phyloP scores from a whole-genome alignment of 2,797 vertebrate species.

The Takifugu ocellatus region DNA sequence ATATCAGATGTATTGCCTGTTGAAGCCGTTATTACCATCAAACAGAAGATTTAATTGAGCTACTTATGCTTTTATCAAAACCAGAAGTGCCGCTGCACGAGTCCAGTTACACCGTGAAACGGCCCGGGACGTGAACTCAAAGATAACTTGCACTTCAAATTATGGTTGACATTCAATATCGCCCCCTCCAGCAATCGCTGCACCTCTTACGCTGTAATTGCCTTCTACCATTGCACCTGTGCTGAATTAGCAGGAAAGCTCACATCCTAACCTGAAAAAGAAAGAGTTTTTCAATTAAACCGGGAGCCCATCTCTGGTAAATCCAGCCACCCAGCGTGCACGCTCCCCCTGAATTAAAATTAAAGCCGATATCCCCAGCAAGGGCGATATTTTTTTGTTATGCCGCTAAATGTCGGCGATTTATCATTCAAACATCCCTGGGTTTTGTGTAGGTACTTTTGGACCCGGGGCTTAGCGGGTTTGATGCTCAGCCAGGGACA shows the following conservation, averaged over 20 bases:
- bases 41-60: constrained; percentile 43
- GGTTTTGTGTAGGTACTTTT: constrained; percentile 82
- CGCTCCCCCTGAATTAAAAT: constrained; percentile 75
- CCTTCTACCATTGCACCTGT: constrained; percentile 65
- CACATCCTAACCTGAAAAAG: constrained; percentile 48
- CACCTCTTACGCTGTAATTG: constrained; percentile 46
- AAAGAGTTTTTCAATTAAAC: constrained; percentile 64
- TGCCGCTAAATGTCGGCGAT: constrained; percentile 78
- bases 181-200: constrained; percentile 56
- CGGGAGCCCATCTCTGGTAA: constrained; percentile 60
- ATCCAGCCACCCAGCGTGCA: constrained; percentile 73
- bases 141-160: constrained; percentile 57
- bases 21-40: constrained; percentile 33
- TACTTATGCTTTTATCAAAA: constrained; percentile 60
- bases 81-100: constrained; percentile 51
- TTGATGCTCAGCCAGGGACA: constrained; percentile 82
- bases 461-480: constrained; percentile 77
- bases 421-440: constrained; percentile 81
- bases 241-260: constrained; percentile 69
- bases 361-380: constrained; percentile 80
- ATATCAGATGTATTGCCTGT: constrained; percentile 47
- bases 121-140: constrained; percentile 45
- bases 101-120: constrained; percentile 52
- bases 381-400: constrained; percentile 76
- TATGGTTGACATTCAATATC: constrained; percentile 47